A percentile compares a stretch with the other conserved stretches of the same genome.
These are phyloP conservation scores for Acanthacorydalis orientalis DNA, from an alignment of 2,888 invertebrate species.

Conservation along the genomic window DNA sequence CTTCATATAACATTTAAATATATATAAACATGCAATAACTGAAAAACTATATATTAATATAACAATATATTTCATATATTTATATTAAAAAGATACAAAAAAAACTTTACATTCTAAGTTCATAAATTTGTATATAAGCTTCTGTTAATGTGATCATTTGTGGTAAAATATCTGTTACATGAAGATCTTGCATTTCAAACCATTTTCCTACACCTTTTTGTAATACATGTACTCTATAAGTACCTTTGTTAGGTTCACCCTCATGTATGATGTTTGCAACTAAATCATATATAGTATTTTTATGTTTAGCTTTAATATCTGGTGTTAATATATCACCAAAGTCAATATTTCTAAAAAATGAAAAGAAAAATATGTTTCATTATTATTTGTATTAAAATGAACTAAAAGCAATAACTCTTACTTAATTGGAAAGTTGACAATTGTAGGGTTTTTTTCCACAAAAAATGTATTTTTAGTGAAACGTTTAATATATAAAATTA, in stretches of 20 bases:
- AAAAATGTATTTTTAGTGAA: conserved; percentile 99
- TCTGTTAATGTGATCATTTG: conserved; percentile 99
- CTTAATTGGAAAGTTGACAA: conserved; percentile 99
- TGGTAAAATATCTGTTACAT: conserved; percentile 93
- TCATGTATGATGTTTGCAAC: conserved; percentile 99
- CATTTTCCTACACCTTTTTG: conserved; percentile 75
- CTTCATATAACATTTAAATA: too few species aligned
- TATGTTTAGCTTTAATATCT: conserved; percentile 60
- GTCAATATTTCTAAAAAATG: conserved; percentile 70
- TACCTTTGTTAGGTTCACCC: conserved; percentile 88
- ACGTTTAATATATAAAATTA: conserved; percentile 91
- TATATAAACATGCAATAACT: background rate
- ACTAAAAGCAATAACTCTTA: conserved; percentile 36
- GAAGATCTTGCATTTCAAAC: conserved; percentile 86
- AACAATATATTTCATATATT: background rate
- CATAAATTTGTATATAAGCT: conserved; percentile 89
- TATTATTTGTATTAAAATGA: background rate
- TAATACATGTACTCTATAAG: conserved; percentile 83
- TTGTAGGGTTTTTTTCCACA: conserved; percentile 98
- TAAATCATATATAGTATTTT: conserved; percentile 83
- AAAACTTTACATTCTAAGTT: conserved; percentile 20
- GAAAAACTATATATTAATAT: background rate
- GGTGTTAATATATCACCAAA: conserved; percentile 87
- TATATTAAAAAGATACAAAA: too few species aligned
- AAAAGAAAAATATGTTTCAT: conserved; percentile 1